Percentiles rank a stretch among this genome's conserved stretches.
Evolutionary conservation across 2,113 vertebrate species (phyloP).

Genomic region (Peromyscus californicus): DNA sequence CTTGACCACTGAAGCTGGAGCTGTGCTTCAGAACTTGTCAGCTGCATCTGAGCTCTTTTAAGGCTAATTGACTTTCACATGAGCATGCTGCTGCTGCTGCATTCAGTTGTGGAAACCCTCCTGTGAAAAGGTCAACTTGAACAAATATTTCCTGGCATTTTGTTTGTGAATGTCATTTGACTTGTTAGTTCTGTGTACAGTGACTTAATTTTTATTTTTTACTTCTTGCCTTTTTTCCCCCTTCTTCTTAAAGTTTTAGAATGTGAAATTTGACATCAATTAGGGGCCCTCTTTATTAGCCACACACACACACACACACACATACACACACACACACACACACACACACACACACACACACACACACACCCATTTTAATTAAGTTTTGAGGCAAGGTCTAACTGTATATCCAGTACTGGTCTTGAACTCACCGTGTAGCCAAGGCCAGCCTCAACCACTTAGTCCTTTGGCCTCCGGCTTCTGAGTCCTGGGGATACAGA

Average conservation of each 20-base stretch:
- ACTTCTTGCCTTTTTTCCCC: not conserved
- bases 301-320: not conserved
- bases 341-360: not conserved
- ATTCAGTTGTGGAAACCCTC: constrained; percentile 42
- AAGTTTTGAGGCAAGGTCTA: not conserved
- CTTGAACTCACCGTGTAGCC: not conserved
- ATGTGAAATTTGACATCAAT: constrained; percentile 47
- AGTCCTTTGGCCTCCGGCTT: not conserved
- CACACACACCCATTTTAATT: not conserved
- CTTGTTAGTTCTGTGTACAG: constrained; percentile 18
- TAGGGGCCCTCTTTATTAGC: constrained; percentile 10
- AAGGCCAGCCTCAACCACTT: not conserved
- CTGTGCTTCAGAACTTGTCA: constrained; percentile 11
- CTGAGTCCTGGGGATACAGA: not conserved
- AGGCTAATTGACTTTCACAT: constrained; percentile 65
- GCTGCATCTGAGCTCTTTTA: constrained; percentile 11
- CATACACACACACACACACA: not conserved
- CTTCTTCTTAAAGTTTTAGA: constrained; percentile 26
- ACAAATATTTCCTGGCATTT: constrained; percentile 73
- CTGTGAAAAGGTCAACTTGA: constrained; percentile 68
- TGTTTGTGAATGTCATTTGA: constrained; percentile 63
- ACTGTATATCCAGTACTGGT: not conserved
- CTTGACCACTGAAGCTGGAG: constrained; percentile 34
- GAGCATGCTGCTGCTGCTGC: not conserved
- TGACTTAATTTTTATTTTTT: constrained; percentile 63